These are phyloP conservation scores for Uloborus diversus DNA, from an alignment of 1,140 invertebrate species.

Conservation along the genomic window DNA sequence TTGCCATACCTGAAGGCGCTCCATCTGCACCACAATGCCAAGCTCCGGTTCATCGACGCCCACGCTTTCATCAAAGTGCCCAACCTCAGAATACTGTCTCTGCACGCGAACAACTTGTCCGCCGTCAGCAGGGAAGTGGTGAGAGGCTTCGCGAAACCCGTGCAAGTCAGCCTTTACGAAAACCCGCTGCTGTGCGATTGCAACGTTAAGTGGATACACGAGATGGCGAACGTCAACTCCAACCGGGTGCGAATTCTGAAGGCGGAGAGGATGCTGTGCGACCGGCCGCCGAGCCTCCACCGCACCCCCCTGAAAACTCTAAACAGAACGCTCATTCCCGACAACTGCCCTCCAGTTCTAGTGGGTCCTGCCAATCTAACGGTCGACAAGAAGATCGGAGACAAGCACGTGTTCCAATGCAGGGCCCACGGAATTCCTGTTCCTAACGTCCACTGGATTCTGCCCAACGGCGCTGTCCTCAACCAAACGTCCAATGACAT, in stretches of 20 bases:
- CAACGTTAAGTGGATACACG: constrained; percentile 67
- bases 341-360: constrained; percentile 63
- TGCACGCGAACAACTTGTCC: constrained; percentile 65
- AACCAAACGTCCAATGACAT: constrained; percentile 62
- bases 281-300: constrained; percentile 59
- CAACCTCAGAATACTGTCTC: constrained; percentile 62
- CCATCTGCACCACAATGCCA: constrained; percentile 65
- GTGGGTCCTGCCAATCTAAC: constrained; percentile 62
- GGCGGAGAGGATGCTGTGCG: constrained; percentile 63
- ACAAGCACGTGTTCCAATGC: constrained; percentile 65
- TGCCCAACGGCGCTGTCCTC: constrained; percentile 64
- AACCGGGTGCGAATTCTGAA: constrained; percentile 59
- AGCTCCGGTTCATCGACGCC: constrained; percentile 65
- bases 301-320: constrained; percentile 62
- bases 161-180: constrained; percentile 64
- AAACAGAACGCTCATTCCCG: constrained; percentile 59
- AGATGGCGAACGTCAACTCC: constrained; percentile 39
- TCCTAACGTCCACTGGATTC: constrained; percentile 66
- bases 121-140: constrained; percentile 62
- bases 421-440: constrained; percentile 66
- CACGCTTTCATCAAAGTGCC: constrained; percentile 64
- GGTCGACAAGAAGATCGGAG: constrained; percentile 65
- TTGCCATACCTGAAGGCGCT: constrained; percentile 63
- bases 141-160: constrained; percentile 59
- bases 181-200: constrained; percentile 69